Conservation (phyloP, 2,113 vertebrate species). For the Cavia porcellus region DNA sequence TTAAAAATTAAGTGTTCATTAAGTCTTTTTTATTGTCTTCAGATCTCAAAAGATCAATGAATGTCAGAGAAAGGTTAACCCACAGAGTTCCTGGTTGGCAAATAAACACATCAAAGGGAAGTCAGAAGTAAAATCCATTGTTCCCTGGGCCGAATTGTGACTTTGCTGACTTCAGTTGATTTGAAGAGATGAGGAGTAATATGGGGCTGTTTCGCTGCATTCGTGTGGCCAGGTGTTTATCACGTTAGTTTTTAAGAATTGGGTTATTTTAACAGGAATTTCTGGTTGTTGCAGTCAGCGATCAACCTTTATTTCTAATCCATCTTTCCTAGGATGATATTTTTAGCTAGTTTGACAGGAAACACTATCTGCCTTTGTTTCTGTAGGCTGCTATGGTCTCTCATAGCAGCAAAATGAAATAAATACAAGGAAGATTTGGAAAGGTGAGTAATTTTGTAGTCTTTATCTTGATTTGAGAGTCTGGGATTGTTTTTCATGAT, state of each 20-base stretch:
- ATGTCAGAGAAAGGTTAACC: neutral
- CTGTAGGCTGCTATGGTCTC: no score
- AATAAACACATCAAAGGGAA: conserved; percentile 41
- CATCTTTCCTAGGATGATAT: neutral
- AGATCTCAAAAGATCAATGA: conserved; percentile 48
- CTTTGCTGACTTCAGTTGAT: neutral
- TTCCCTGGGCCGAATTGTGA: neutral
- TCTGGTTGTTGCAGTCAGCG: neutral
- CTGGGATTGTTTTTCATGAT: neutral
- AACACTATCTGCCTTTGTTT: neutral
- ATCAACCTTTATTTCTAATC: neutral
- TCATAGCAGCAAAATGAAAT: neutral
- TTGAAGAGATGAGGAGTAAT: neutral
- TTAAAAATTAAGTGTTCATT: neutral
- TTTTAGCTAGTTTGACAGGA: neutral
- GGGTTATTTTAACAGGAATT: neutral
- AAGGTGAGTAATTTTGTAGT: neutral
- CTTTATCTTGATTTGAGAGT: neutral
- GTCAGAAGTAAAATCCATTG: neutral
- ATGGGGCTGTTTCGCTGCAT: neutral
- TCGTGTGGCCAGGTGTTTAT: neutral
- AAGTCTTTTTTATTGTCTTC: conserved; percentile 43
- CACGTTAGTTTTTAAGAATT: neutral
- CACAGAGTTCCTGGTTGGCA: neutral
- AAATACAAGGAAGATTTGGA: neutral